phyloP scores from a whole-genome alignment of 2,888 invertebrate genomes.

The Drosophila kokeensis region DNA sequence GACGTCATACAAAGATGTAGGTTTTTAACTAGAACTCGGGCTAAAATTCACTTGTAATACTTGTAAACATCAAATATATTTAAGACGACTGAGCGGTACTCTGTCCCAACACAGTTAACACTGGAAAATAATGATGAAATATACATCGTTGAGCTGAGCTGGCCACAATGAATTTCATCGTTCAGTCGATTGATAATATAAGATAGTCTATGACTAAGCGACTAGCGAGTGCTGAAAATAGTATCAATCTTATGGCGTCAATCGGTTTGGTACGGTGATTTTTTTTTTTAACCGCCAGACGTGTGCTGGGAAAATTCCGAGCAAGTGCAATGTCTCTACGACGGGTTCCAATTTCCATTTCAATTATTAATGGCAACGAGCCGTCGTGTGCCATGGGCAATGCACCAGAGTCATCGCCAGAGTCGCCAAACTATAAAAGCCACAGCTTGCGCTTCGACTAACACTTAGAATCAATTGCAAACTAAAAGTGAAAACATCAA shows the following conservation, averaged over 20 bases:
- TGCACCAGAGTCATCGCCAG: conserved; percentile 25
- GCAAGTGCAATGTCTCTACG: conserved; percentile 11
- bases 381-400: conserved; percentile 59
- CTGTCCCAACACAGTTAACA: too few species aligned
- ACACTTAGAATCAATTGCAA: conserved; percentile 35
- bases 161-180: background rate
- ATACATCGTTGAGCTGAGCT: background rate
- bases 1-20: background rate
- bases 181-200: conserved; percentile 31
- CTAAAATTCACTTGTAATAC: background rate
- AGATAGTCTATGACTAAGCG: background rate
- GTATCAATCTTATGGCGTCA: conserved; percentile 31
- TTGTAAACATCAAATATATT: background rate
- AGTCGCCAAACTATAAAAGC: conserved; percentile 59
- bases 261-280: conserved; percentile 48
- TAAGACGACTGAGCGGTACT: background rate
- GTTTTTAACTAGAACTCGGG: background rate
- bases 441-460: background rate
- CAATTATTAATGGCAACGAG: conserved; percentile 7
- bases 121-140: background rate
- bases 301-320: conserved; percentile 62
- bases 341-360: conserved; percentile 32
- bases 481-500: conserved; percentile 24
- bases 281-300: conserved; percentile 37
- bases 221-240: conserved; percentile 53